phyloP scores from a whole-genome alignment of 2,797 vertebrate species.

The Moxostoma hubbsi region DNA sequence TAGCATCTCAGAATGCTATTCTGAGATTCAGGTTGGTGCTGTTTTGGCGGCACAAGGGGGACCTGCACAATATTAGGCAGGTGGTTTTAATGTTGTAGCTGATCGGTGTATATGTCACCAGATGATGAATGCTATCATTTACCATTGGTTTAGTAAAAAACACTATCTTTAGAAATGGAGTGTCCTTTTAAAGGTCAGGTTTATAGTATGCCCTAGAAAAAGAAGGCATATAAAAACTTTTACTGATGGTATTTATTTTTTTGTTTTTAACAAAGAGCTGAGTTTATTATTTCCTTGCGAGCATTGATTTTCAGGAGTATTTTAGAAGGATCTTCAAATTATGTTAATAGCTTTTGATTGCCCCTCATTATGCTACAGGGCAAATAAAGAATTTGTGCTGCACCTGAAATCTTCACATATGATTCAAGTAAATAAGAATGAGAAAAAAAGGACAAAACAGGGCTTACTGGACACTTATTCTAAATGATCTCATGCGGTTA shows the following conservation, averaged over 20 bases:
- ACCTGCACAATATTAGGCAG: no score
- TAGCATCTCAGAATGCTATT: no score
- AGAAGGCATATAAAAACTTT: background rate
- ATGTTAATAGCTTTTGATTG: constrained; percentile 8
- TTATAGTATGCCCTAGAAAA: background rate
- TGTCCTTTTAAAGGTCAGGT: constrained; percentile 2
- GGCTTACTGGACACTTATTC: constrained; percentile 7
- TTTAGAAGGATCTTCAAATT: background rate
- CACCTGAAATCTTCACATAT: constrained; percentile 16
- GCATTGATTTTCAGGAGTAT: no score
- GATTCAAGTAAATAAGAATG: constrained; percentile 9
- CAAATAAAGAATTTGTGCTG: background rate
- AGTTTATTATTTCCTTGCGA: no score
- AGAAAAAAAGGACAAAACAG: constrained; percentile 22
- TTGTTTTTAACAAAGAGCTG: constrained; percentile 3
- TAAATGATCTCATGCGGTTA: constrained; percentile 8
- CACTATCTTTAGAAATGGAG: background rate
- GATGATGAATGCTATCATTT: background rate
- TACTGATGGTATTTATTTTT: background rate
- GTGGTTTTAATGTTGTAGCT: background rate
- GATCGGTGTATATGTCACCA: background rate
- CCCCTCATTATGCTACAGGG: background rate
- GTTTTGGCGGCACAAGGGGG: no score
- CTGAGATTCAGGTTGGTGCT: no score
- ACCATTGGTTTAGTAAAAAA: background rate